Base-by-base conservation (phyloP, 2,113 vertebrate genomes). In the Ptychochromis oligacanthus region DNA sequence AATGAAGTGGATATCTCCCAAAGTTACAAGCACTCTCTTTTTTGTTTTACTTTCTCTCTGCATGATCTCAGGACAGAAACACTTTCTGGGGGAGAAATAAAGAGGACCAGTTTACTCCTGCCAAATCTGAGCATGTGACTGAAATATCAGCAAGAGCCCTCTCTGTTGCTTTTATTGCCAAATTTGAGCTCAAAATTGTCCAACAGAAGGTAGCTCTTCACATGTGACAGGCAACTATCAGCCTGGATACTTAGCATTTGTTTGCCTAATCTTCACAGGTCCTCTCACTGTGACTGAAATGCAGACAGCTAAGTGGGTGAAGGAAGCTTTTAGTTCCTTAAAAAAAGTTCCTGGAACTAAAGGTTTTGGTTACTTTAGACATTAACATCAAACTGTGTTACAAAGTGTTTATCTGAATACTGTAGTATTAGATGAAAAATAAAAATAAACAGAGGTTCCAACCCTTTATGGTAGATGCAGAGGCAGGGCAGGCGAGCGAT, bases 401-500 rank as follows among this genome's bases (percentile, higher is more conserved):
- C 14, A 46, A 67, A 67, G 38, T 2, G 4, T 46, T 14, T 46
- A 5, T 15, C 43, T 46, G 14, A 46, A 46, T 46, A 14, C 13
- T 10, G 22, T 17, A 0, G n/a, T 43, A 10, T 5, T 1, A 26
- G 14, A 64, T 64, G 61, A 40, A 17, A n/a, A 46, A 67, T 14
- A 40, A 26, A 46, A 46, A 46, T 14, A 67, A 38, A 46, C 1
- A 2, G 17, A 67, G 15, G 38, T 20, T 38, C 56, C 84, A 92
- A 97, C 98, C 97, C 96, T 96, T 99, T 99, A 78, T 99, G 98
- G 88, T 99, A 99, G 94, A 99, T 97, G 95, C 98, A 99, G 91
- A 99, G 97, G 91, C 98, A 99, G 91, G 98, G 98, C 93, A 99
- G 96, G 20, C 98, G 96, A 57, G 98, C 98, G 87, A 99, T 99